A percentile compares a stretch with the other conserved stretches of the same genome.
These are phyloP conservation scores for Drosophila kanapiae DNA, from an alignment of 1,140 invertebrate species.

Conservation along the genomic window DNA sequence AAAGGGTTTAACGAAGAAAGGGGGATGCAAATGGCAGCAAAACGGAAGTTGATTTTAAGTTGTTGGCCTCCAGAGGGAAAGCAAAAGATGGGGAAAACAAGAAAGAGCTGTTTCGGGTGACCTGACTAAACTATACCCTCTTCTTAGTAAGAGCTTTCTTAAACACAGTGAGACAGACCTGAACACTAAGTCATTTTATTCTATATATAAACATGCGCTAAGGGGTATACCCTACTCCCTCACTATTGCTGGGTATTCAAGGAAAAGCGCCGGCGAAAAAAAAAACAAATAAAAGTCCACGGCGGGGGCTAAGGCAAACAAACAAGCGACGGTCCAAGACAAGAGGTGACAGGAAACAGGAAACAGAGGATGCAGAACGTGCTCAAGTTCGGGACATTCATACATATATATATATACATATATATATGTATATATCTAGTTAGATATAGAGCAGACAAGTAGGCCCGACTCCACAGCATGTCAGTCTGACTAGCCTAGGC, in stretches of 20 bases:
- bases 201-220: too few relatives aligned
- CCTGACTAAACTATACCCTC: background rate
- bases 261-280: background rate
- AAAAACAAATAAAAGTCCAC: conserved; percentile 24
- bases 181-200: too few relatives aligned
- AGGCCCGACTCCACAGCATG: conserved; percentile 7
- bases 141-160: background rate
- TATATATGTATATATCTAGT: too few relatives aligned
- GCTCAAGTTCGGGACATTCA: conserved; percentile 36
- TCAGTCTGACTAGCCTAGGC: conserved; percentile 12
- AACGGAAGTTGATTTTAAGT: conserved; percentile 56
- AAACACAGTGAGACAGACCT: too few relatives aligned
- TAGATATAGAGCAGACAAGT: conserved; percentile 7
- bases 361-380: conserved; percentile 27
- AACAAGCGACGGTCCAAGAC: conserved; percentile 35
- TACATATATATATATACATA: background rate
- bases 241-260: background rate
- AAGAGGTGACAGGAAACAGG: conserved; percentile 50
- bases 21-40: conserved; percentile 17
- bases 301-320: conserved; percentile 35
- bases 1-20: background rate
- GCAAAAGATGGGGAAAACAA: background rate
- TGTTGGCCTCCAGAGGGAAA: conserved; percentile 12
- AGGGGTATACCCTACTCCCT: too few relatives aligned
- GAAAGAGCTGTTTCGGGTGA: background rate